A percentile compares a stretch with the other conserved stretches of the same genome.
These are phyloP conservation scores for Hirudinaria manillensis DNA, from an alignment of 2,888 invertebrate species.

Conservation along the genomic window DNA sequence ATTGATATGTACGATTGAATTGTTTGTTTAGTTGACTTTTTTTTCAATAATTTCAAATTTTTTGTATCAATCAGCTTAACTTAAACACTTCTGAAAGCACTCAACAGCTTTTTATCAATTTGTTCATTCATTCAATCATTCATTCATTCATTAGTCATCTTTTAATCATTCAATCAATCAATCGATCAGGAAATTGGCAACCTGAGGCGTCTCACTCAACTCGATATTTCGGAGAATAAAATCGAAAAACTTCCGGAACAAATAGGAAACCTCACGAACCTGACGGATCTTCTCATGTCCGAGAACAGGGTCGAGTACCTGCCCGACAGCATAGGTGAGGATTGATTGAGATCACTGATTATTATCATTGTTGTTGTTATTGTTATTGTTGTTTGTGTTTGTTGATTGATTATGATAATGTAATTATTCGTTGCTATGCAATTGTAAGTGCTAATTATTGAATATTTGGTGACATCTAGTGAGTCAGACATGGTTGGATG, in stretches of 20 bases:
- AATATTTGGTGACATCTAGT: too few species aligned
- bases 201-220: slow-evolving; percentile 77
- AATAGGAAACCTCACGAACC: slow-evolving; percentile 77
- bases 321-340: slow-evolving; percentile 79
- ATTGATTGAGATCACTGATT: background rate
- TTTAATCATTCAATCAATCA: too few species aligned
- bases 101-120: background rate
- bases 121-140: background rate
- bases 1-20: background rate
- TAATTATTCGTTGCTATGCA: too few species aligned
- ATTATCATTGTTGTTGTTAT: background rate
- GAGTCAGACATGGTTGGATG: too few species aligned
- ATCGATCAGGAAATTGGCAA: slow-evolving; percentile 81
- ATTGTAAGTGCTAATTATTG: too few species aligned
- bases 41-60: background rate
- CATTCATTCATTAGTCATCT: background rate
- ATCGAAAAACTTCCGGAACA: slow-evolving; percentile 89
- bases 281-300: slow-evolving; percentile 91
- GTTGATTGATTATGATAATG: background rate
- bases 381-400: background rate
- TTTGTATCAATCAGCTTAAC: background rate
- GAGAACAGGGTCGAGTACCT: slow-evolving; percentile 89
- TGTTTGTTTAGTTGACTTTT: background rate
- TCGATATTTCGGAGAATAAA: slow-evolving; percentile 93
- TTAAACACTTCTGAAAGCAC: background rate